A percentile compares a stretch with the other conserved stretches of the same genome.
Conservation (phyloP, 2,888 invertebrate species). For the Taphrorychus bicolor region DNA sequence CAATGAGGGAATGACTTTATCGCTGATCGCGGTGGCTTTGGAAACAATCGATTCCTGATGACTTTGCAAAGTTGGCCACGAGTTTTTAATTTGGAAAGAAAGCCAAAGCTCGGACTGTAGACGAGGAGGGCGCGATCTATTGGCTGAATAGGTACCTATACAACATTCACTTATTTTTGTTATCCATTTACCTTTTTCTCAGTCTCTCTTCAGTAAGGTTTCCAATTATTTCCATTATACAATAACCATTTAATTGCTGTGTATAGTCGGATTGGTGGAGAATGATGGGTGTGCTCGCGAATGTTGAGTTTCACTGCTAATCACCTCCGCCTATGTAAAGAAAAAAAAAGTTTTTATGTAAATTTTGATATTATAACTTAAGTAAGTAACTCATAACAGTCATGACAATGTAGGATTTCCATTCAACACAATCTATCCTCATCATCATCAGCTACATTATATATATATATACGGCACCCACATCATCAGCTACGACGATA, state of each 20-base stretch:
- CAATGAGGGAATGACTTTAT: conserved; percentile 50
- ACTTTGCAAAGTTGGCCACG: conserved; percentile 46
- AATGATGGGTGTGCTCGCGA: too few relatives aligned
- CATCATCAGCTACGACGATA: not conserved
- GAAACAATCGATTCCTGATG: conserved; percentile 47
- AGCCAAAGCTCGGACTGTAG: conserved; percentile 10
- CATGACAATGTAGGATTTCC: not conserved
- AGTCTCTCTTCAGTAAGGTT: not conserved
- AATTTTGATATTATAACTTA: too few relatives aligned
- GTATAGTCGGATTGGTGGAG: too few relatives aligned
- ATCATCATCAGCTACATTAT: not conserved
- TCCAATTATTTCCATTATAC: too few relatives aligned
- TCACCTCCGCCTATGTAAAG: too few relatives aligned
- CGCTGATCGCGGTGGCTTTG: conserved; percentile 48
- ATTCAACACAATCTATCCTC: conserved; percentile 12
- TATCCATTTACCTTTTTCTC: not conserved
- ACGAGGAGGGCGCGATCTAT: not conserved
- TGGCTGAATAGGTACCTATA: not conserved
- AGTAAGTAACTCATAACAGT: not conserved
- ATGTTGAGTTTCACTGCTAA: too few relatives aligned
- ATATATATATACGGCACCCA: not conserved
- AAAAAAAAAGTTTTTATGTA: too few relatives aligned
- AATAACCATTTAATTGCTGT: too few relatives aligned
- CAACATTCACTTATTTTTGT: not conserved
- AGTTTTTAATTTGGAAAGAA: conserved; percentile 43